A percentile compares a stretch with the other conserved stretches of the same genome.
Conservation (phyloP, 2,113 vertebrate species). For the Phylloscopus whistleri region DNA sequence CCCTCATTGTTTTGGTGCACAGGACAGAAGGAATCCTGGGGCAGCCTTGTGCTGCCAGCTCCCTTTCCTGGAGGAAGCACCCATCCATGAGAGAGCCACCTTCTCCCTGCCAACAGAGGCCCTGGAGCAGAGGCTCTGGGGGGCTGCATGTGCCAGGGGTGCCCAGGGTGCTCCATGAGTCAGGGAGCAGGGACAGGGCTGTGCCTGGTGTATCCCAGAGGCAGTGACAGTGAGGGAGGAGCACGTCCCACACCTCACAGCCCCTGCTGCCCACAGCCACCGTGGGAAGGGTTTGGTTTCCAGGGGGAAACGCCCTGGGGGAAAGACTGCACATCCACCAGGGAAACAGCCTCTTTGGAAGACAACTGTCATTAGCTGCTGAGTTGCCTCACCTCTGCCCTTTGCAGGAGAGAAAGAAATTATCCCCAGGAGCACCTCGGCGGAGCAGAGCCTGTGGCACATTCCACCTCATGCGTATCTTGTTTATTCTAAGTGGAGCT, state of each 20-base stretch:
- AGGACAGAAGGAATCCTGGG: not conserved
- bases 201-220: too few relatives aligned
- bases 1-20: not conserved
- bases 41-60: not conserved
- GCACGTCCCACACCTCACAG: fast-evolving
- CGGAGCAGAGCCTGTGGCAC: not conserved
- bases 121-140: not conserved
- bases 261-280: not conserved
- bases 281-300: not conserved
- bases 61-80: not conserved
- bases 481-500: slow-evolving; percentile 66
- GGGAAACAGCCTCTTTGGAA: not conserved
- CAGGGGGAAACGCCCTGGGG: not conserved
- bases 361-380: not conserved
- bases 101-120: not conserved
- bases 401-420: not conserved
- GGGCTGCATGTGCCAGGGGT: not conserved
- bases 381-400: slow-evolving; percentile 20
- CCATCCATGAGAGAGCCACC: not conserved
- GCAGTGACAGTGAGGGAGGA: not conserved
- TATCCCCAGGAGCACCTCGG: not conserved
- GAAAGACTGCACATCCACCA: not conserved
- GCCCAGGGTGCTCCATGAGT: not conserved
- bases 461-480: slow-evolving; percentile 10
- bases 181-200: not conserved